Conservation (phyloP, 2,888 invertebrate species). For the Cecidostiba fungosa region DNA sequence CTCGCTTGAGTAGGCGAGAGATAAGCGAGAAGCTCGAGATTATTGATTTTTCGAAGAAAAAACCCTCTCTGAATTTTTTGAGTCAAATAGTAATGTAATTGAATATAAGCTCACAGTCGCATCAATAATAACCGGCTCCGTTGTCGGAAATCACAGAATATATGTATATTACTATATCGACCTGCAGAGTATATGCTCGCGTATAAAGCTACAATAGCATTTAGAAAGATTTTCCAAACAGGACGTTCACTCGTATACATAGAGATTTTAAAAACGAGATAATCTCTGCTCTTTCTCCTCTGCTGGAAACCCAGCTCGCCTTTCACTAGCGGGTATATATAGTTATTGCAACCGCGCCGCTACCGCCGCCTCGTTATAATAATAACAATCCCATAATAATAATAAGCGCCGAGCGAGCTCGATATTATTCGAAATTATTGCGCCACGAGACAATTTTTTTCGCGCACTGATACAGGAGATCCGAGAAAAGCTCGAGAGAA, state of each 20-base stretch:
- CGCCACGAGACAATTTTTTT: background rate
- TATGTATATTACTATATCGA: too few relatives aligned
- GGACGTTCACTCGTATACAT: background rate
- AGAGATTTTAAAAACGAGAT: conserved; percentile 6
- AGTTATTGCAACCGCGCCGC: background rate
- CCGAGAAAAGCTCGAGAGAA: conserved; percentile 16
- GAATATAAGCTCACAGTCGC: too few relatives aligned
- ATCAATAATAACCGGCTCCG: too few relatives aligned
- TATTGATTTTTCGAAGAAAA: too few relatives aligned
- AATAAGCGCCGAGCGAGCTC: background rate
- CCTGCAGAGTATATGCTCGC: too few relatives aligned
- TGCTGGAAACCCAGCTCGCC: background rate
- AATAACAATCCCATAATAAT: background rate
- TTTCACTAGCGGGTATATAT: background rate
- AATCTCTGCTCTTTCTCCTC: background rate
- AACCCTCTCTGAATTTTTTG: too few relatives aligned
- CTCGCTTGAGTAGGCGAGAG: background rate
- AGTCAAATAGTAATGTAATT: too few relatives aligned
- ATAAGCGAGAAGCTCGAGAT: background rate
- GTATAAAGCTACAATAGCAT: background rate
- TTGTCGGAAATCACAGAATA: too few relatives aligned
- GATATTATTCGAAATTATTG: background rate
- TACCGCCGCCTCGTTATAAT: background rate
- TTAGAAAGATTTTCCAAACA: background rate
- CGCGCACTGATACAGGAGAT: conserved; percentile 31